Base-by-base conservation (phyloP, 2,888 invertebrate genomes). In the Cephus rjabovi region DNA sequence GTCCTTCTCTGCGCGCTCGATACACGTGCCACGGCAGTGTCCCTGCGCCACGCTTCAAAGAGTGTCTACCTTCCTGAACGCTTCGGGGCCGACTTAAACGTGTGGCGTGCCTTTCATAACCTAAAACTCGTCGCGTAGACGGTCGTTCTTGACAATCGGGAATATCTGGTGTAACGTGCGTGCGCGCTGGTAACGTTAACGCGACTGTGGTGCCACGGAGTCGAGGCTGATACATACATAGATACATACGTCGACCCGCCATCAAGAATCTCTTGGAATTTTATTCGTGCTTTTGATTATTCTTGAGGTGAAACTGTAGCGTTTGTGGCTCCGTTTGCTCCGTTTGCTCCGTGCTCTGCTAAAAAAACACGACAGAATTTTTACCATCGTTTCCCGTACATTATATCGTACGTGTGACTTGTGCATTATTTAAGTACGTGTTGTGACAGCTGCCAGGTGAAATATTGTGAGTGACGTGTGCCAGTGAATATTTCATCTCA, bases 1-100 rank as follows among this genome's bases (percentile, higher is more conserved):
- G 70, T 79, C 31, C 70, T 70, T 79, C 40, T 79, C 40, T 76
- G 56, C 56, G 56, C 56, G 56, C 56, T 56, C 56, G 23, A 33
- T 71, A 71, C 71, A 71, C 71, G 71, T 71, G 71, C 33, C 33
- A 12, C 31, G 31, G 71, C 71, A 71, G 31, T 71, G 71, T 71
- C 71, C 71, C 56, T 56, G 56, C 56, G 56, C 56, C 56, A 56
- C 56, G 56, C 56, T 56, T 6, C 56, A 56, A 56, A 56, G 56
- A 56, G 56, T 23, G 56, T 56, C 56, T 23, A 56, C 56, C 56
- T 56, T 56, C 56, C 56, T 56, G 56, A 56, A 56, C 56, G 56
- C 56, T 56, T 56, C 56, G 56, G 23, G 1, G 23, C 56, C 56
- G 56, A 23, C 56, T 56, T 2, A 56, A 56, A 23, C 56, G 23